Base-by-base conservation (phyloP, 1,140 invertebrate species). In the Maniola jurtina region DNA sequence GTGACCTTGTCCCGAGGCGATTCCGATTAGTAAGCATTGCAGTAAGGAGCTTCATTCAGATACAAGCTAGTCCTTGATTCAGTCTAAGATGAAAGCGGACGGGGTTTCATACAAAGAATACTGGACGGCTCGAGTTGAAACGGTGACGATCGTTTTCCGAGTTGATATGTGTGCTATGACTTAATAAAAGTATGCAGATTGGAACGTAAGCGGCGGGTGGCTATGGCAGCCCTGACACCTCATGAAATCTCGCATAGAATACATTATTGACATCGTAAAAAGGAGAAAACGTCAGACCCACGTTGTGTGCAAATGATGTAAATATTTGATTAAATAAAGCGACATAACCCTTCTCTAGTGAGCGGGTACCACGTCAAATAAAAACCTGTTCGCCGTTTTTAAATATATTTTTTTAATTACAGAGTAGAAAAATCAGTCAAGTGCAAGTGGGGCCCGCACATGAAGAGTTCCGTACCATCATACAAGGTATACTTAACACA, bases 251-350 rank as follows among this genome's bases (percentile, higher is more conserved):
- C 57, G 61, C 73, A 58, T 56, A 66, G 76, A 76, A 75, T 78
- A 77, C 69, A 80, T 79, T 77, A 83, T 81, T 80, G 77, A 82
- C 73, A 74, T 70, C 72, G 68, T 77, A 68, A 83, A 25, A 79
- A 73, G 67, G 75, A 73, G 68, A 72, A 81, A 81, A 80, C 71
- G 80, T 84, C 82, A 83, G 69, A 80, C 79, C 77, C 79, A 66
- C 71, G 77, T 81, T 81, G 64, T 73, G 64, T 64, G 73, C 50
- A 57, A 58, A 65, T 70, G 72, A 73, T 79, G 73, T 83, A 76
- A 81, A 84, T 84, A 82, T 84, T 84, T 80, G 76, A 82, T 77
- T 63, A 71, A 74, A 79, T 79, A 82, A 69, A 76, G 76, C 67
- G 71, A 68, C 63, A 42, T 50, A 61, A 45, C 72, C 70, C 60